These are phyloP conservation scores for Phoxinus dragarum DNA, from an alignment of 2,797 vertebrate genomes.

Conservation along the genomic window DNA sequence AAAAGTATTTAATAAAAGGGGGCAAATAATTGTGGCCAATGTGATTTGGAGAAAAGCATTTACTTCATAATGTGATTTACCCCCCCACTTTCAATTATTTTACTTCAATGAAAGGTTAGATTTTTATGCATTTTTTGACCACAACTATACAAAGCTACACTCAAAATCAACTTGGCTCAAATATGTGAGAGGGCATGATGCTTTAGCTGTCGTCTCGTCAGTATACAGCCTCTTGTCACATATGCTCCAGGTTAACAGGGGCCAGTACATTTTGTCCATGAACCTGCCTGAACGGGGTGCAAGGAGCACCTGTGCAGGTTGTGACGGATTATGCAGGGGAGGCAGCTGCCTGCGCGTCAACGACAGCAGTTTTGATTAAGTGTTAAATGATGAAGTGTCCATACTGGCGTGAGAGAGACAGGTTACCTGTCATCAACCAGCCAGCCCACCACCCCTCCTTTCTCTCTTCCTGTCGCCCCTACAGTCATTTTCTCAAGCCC, in stretches of 20 bases:
- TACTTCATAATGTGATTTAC: too few relatives aligned
- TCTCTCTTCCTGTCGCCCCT: slow-evolving; percentile 51
- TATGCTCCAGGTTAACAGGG: not conserved
- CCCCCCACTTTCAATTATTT: too few relatives aligned
- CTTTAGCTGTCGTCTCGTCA: not conserved
- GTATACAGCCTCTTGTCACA: not conserved
- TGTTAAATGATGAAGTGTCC: slow-evolving; percentile 75
- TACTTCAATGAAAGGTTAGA: too few relatives aligned
- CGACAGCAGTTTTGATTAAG: slow-evolving; percentile 73
- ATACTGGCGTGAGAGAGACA: slow-evolving; percentile 57
- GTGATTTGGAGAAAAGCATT: too few relatives aligned
- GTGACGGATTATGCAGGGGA: slow-evolving; percentile 41
- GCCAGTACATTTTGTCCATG: slow-evolving; percentile 14
- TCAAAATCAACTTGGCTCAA: not conserved
- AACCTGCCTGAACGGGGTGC: slow-evolving; percentile 2
- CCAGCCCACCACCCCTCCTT: slow-evolving; percentile 3
- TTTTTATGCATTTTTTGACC: too few relatives aligned
- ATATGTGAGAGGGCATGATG: not conserved
- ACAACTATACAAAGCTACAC: not conserved
- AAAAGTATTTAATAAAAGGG: too few relatives aligned
- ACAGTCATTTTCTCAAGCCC: slow-evolving; percentile 45
- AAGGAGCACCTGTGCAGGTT: slow-evolving; percentile 33
- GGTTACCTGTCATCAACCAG: slow-evolving; percentile 70
- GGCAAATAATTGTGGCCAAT: too few relatives aligned
- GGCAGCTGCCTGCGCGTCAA: slow-evolving; percentile 42